Evolutionary conservation across 2,888 invertebrate genomes (phyloP).

Genomic region (Lucinisca nassula): DNA sequence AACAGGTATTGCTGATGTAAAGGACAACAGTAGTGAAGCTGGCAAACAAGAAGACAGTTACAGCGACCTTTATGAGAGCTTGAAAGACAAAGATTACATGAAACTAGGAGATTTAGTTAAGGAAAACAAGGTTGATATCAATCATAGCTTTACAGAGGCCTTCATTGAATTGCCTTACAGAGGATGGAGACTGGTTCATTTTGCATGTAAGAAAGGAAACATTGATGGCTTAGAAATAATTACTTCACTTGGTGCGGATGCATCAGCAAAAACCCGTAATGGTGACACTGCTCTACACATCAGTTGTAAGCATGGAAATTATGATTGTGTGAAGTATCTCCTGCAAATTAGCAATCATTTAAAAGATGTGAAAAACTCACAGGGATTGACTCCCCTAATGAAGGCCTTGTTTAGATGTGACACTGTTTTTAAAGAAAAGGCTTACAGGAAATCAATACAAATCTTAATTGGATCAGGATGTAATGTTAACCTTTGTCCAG

Average conservation of each 20-base stretch:
- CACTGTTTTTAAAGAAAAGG: constrained; percentile 70
- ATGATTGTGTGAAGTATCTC: constrained; percentile 73
- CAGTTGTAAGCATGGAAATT: constrained; percentile 79
- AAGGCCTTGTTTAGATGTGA: constrained; percentile 78
- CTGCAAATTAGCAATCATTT: constrained; percentile 67
- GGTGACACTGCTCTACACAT: constrained; percentile 80
- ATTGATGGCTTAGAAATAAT: constrained; percentile 70
- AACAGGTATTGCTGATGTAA: too few relatives aligned
- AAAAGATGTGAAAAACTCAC: constrained; percentile 76
- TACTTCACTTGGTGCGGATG: constrained; percentile 73
- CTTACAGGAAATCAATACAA: constrained; percentile 75
- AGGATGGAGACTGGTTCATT: constrained; percentile 75
- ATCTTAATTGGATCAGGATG: constrained; percentile 74
- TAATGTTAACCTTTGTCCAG: constrained; percentile 78
- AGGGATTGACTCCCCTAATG: constrained; percentile 80
- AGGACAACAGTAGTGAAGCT: background rate
- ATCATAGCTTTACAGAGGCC: constrained; percentile 72
- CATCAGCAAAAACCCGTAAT: constrained; percentile 70
- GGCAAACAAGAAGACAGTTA: background rate
- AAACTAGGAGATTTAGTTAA: constrained; percentile 62
- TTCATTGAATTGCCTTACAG: constrained; percentile 74
- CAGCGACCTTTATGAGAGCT: constrained; percentile 63
- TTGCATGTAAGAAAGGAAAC: constrained; percentile 71
- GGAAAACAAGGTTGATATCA: constrained; percentile 67
- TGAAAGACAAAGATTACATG: constrained; percentile 71